Base-by-base conservation (phyloP, 2,113 vertebrate genomes). In the Pao palembangensis region DNA sequence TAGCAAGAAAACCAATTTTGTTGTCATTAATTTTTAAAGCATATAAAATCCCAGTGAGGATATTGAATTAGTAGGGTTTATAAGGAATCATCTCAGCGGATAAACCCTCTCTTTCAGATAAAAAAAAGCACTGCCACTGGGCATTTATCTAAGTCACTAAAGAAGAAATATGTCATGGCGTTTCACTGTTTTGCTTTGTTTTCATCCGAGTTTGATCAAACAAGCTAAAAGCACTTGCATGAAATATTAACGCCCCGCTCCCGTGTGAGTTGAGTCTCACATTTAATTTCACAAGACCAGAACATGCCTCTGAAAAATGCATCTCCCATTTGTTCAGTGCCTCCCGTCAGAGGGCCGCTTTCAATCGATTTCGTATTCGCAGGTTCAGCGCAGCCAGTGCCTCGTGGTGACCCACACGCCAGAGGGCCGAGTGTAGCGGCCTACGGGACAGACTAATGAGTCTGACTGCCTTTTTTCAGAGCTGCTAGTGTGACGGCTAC, bases 221-320 rank as follows among this genome's bases (percentile, higher is more conserved):
- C 49, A n/a, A 21, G 64, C 68, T 82, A 69, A 84, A 80, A 84
- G 73, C 69, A 55, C 64, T 56, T 51, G 16, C 56, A 61, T 87
- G 11, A 79, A 86, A 79, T 75, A 87, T 83, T 79, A 54, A 89
- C 51, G 55, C 6, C 6, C 41, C 51, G 55, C 14, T 52, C 48
- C 51, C 50, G 51, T 50, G 79, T 53, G 63, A 57, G 47, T 50
- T 18, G 4, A 19, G 56, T 67, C 69, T 56, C 60, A 63, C 59
- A 53, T 80, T 64, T 53, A 50, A 75, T 75, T 73, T 73, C 65
- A 57, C 31, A 42, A 77, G 56, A 56, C 69, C 21, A 50, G 64
- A 67, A 79, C 61, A 63, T 65, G 64, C 54, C 77, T 55, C 23
- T 89, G 70, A 81, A 86, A 88, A 55, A 85, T 78, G n/a, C 15